phyloP scores from a whole-genome alignment of 2,113 vertebrate genomes.

The Myodes glareolus region DNA sequence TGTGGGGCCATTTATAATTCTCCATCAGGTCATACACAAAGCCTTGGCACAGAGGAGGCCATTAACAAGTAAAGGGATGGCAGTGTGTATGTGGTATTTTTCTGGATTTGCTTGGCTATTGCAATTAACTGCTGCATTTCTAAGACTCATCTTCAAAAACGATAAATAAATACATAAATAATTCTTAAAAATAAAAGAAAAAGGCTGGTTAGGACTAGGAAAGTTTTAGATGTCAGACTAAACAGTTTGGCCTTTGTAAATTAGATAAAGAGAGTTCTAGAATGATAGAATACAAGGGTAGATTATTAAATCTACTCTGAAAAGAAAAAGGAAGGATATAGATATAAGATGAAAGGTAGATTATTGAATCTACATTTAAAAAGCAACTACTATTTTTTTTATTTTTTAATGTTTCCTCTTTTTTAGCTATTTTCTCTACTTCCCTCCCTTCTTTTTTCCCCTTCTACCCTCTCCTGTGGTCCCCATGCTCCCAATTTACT shows the following conservation, averaged over 20 bases:
- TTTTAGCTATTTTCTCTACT: too few relatives aligned
- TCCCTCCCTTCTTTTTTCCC: too few relatives aligned
- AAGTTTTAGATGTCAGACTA: background rate
- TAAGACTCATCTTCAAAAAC: background rate
- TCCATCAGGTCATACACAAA: background rate
- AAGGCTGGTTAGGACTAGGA: background rate
- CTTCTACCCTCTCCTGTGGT: too few relatives aligned
- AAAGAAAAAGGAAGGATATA: too few relatives aligned
- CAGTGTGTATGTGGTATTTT: background rate
- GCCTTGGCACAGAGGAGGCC: background rate
- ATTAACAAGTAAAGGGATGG: background rate
- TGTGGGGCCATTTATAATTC: background rate
- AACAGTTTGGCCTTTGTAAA: background rate
- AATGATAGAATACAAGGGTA: too few relatives aligned
- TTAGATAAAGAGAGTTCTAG: background rate
- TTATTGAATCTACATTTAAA: too few relatives aligned
- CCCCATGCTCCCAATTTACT: too few relatives aligned
- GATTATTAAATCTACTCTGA: too few relatives aligned
- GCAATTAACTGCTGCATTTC: background rate
- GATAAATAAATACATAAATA: background rate
- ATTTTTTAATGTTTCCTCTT: too few relatives aligned
- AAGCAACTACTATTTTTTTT: too few relatives aligned
- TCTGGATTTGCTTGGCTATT: background rate
- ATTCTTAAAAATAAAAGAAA: background rate
- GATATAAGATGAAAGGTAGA: too few relatives aligned